Evolutionary conservation across 2,888 invertebrate genomes (phyloP).

Genomic region (Hypselothyrea guttata): DNA sequence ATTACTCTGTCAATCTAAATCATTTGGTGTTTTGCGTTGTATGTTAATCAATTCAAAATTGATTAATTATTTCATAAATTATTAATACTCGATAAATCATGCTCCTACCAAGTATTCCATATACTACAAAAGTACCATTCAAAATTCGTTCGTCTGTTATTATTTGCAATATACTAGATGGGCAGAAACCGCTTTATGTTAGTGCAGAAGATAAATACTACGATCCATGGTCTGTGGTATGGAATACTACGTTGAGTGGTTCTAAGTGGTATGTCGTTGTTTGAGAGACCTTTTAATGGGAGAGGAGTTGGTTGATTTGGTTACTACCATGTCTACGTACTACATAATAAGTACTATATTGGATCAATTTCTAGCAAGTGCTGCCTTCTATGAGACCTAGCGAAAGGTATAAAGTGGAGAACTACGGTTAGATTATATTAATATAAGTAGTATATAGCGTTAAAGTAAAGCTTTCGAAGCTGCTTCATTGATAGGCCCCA

Average conservation of each 20-base stretch:
- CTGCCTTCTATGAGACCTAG: constrained; percentile 10
- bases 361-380: constrained; percentile 6
- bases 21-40: constrained; percentile 70
- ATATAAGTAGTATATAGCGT: not conserved
- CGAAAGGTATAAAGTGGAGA: not conserved
- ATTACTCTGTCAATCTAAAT: constrained; percentile 35
- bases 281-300: constrained; percentile 73
- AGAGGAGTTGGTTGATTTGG: constrained; percentile 60
- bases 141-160: constrained; percentile 56
- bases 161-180: no score
- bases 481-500: not conserved
- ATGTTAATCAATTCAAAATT: constrained; percentile 58
- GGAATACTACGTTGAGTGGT: constrained; percentile 38
- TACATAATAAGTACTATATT: not conserved
- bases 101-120: constrained; percentile 14
- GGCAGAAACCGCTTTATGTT: constrained; percentile 49
- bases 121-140: constrained; percentile 51
- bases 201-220: constrained; percentile 27
- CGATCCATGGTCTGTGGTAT: constrained; percentile 21
- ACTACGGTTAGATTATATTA: not conserved
- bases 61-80: constrained; percentile 41
- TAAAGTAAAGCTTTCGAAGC: not conserved
- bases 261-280: constrained; percentile 68
- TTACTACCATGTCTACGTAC: constrained; percentile 32
- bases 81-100: constrained; percentile 39